phyloP scores from a whole-genome alignment of 2,888 invertebrate genomes.

The Leucozona laternaria region DNA sequence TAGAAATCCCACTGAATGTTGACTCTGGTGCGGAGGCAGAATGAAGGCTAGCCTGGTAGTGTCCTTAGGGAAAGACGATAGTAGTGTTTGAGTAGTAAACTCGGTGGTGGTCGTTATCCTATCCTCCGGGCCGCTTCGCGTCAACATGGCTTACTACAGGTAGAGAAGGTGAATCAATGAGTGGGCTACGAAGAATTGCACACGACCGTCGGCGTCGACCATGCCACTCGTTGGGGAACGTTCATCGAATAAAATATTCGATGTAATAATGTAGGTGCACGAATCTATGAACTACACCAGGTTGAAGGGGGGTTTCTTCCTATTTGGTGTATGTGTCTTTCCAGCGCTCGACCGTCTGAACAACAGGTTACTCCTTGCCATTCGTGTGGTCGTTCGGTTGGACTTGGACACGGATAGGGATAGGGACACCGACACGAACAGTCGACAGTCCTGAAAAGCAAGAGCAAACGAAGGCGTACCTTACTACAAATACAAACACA shows the following conservation, averaged over 20 bases:
- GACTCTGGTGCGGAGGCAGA: conserved; percentile 34
- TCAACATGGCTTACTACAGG: conserved; percentile 70
- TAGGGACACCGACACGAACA: conserved; percentile 6
- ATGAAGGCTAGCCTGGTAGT: conserved; percentile 48
- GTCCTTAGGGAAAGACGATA: conserved; percentile 47
- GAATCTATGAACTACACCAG: conserved; percentile 41
- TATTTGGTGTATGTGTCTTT: conserved; percentile 5
- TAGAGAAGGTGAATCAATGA: conserved; percentile 30
- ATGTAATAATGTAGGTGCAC: conserved; percentile 26
- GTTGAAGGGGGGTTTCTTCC: background rate
- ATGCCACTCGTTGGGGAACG: conserved; percentile 54
- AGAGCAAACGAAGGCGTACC: conserved; percentile 29
- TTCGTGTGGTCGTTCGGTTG: conserved; percentile 45
- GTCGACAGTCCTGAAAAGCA: conserved; percentile 17
- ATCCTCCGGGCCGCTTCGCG: conserved; percentile 15
- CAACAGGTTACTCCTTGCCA: conserved; percentile 60
- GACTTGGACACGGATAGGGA: conserved; percentile 23
- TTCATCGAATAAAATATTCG: conserved; percentile 74
- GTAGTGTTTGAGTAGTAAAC: conserved; percentile 34
- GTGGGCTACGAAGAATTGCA: conserved; percentile 60
- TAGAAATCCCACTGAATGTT: conserved; percentile 48
- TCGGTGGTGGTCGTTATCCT: conserved; percentile 47
- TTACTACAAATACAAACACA: background rate
- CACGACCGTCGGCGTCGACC: conserved; percentile 48
- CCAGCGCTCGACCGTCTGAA: conserved; percentile 42